Percentiles rank a stretch among this genome's conserved stretches.
Evolutionary conservation across 2,888 invertebrate genomes (phyloP).

Genomic region (Malthinus seriepunctatus): DNA sequence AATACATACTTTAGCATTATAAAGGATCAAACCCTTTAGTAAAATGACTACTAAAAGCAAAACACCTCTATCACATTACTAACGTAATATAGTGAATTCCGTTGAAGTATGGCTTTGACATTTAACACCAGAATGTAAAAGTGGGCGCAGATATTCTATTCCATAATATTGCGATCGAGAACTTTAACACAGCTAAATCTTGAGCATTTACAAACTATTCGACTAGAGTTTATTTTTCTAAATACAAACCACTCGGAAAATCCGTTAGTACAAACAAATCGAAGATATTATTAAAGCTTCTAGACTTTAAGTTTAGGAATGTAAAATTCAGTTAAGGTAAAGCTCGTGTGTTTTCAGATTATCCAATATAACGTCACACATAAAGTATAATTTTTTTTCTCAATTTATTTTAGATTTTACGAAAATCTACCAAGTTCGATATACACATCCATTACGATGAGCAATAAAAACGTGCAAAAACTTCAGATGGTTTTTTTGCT

Average conservation of each 20-base stretch:
- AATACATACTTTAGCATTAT: slow-evolving; percentile 21
- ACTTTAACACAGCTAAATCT: no score
- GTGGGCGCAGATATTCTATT: slow-evolving; percentile 23
- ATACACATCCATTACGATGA: slow-evolving; percentile 2
- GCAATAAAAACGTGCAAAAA: slow-evolving; percentile 17
- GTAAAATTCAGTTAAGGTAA: no score
- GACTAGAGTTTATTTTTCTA: no score
- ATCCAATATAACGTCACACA: no score
- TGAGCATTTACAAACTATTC: no score
- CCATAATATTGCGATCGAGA: no score
- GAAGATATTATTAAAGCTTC: no score
- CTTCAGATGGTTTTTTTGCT: slow-evolving; percentile 8
- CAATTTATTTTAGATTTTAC: slow-evolving; percentile 6
- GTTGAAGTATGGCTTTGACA: slow-evolving; percentile 34
- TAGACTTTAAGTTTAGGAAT: no score
- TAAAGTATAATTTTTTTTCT: no score
- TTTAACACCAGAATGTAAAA: slow-evolving; percentile 32
- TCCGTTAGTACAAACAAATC: no score
- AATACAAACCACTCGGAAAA: no score
- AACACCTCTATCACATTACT: slow-evolving; percentile 31
- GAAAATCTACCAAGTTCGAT: slow-evolving; percentile 4
- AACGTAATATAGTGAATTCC: slow-evolving; percentile 35
- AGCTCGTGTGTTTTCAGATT: no score
- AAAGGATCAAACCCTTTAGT: slow-evolving; percentile 29
- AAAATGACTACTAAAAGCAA: slow-evolving; percentile 34